phyloP scores from a whole-genome alignment of 2,888 invertebrate species.

The Tillus elongatus region DNA sequence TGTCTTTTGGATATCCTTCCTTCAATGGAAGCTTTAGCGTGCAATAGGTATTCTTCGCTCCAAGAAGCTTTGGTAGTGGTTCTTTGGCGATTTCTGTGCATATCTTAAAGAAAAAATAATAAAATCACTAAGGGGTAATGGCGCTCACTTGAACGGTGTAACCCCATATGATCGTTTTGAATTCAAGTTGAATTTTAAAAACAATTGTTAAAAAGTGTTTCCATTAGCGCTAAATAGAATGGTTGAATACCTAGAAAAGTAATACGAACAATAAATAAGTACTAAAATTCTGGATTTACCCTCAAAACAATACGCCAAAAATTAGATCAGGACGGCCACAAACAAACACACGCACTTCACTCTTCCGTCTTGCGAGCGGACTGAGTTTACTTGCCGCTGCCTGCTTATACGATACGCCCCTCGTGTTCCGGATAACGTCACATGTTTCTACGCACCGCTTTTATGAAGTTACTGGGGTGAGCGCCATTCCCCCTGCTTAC shows the following conservation, averaged over 20 bases:
- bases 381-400: no score
- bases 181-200: slow-evolving; percentile 10
- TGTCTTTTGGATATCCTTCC: slow-evolving; percentile 16
- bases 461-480: slow-evolving; percentile 10
- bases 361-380: no score
- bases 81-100: slow-evolving; percentile 19
- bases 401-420: no score
- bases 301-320: slow-evolving; percentile 12
- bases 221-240: slow-evolving; percentile 9
- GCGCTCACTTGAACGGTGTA: slow-evolving; percentile 14
- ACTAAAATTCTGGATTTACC: slow-evolving; percentile 14
- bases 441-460: slow-evolving; percentile 8
- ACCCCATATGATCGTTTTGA: slow-evolving; percentile 10
- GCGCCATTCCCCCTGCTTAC: no score
- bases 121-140: slow-evolving; percentile 16
- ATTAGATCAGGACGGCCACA: slow-evolving; percentile 16
- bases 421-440: slow-evolving; percentile 4
- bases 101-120: slow-evolving; percentile 14
- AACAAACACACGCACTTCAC: no score
- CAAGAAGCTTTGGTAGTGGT: slow-evolving; percentile 17
- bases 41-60: no score
- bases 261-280: no score
- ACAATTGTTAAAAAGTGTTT: background rate
- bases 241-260: no score
- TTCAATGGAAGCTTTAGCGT: no score